Evolutionary conservation across 1,140 invertebrate species (phyloP).

Genomic region (Pogonognathellus flavescens): DNA sequence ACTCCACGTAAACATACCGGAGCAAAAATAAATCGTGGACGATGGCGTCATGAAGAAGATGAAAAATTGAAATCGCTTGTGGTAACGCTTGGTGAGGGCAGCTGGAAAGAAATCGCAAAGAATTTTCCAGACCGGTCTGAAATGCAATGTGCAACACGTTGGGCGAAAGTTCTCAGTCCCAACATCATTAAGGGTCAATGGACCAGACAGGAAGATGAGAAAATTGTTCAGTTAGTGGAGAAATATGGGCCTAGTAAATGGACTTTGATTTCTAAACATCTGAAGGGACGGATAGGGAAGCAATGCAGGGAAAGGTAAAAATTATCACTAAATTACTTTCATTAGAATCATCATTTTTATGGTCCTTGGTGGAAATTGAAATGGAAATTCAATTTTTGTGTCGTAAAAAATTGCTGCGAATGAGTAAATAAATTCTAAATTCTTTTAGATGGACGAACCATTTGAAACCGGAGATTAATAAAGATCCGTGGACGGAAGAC

Average conservation of each 20-base stretch:
- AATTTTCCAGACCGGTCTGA: slow-evolving; percentile 91
- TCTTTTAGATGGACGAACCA: slow-evolving; percentile 94
- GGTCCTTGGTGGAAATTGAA: too few species aligned
- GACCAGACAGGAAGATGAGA: slow-evolving; percentile 99
- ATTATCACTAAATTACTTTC: too few species aligned
- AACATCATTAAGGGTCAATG: slow-evolving; percentile 97
- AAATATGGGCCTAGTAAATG: slow-evolving; percentile 96
- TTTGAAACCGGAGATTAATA: slow-evolving; percentile 97
- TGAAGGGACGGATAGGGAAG: slow-evolving; percentile 89
- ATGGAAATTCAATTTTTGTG: too few species aligned
- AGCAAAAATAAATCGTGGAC: slow-evolving; percentile 79
- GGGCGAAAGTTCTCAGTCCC: slow-evolving; percentile 97
- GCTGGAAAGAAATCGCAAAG: slow-evolving; percentile 85
- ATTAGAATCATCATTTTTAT: too few species aligned
- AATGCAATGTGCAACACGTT: slow-evolving; percentile 95
- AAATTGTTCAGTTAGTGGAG: slow-evolving; percentile 91
- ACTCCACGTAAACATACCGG: too few species aligned
- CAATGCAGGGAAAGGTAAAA: slow-evolving; percentile 91
- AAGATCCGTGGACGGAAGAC: slow-evolving; percentile 95
- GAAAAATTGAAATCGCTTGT: slow-evolving; percentile 78
- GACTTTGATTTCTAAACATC: slow-evolving; percentile 94
- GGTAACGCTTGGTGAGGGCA: slow-evolving; percentile 34
- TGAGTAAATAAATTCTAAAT: too few species aligned
- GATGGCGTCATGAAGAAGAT: slow-evolving; percentile 89
- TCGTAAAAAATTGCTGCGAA: too few species aligned